Conservation (phyloP, 2,888 invertebrate species). For the Rhaphigaster nebulosa region DNA sequence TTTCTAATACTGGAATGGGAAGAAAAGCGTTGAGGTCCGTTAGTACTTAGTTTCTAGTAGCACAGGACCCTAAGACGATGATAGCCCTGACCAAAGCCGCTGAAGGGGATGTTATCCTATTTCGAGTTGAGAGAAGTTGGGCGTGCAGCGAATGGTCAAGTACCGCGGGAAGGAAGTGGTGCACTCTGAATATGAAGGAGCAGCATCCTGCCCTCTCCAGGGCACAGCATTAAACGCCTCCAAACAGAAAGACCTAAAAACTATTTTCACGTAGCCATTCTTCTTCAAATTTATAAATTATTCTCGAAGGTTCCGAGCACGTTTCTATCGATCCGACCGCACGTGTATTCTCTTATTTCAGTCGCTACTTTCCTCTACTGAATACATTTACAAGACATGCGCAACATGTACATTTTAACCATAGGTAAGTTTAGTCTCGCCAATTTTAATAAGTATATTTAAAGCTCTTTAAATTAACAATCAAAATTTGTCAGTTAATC, state of each 20-base stretch:
- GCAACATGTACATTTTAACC: background rate
- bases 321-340: background rate
- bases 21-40: too few species aligned
- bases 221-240: background rate
- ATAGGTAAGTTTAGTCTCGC: background rate
- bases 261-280: background rate
- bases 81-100: background rate
- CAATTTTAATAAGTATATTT: too few species aligned
- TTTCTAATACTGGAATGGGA: too few species aligned
- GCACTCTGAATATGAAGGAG: slow-evolving; percentile 17
- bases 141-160: background rate
- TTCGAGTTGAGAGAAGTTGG: background rate
- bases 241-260: background rate
- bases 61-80: background rate
- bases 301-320: background rate
- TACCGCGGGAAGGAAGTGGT: background rate
- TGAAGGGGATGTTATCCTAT: slow-evolving; percentile 8
- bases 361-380: background rate
- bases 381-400: background rate
- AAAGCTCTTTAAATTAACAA: too few species aligned
- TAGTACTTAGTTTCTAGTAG: background rate
- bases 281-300: slow-evolving; percentile 32
- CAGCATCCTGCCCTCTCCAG: background rate
- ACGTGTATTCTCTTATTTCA: background rate
- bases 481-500: too few species aligned